Base-by-base conservation (phyloP, 2,113 vertebrate species). In the Cygnus atratus region DNA sequence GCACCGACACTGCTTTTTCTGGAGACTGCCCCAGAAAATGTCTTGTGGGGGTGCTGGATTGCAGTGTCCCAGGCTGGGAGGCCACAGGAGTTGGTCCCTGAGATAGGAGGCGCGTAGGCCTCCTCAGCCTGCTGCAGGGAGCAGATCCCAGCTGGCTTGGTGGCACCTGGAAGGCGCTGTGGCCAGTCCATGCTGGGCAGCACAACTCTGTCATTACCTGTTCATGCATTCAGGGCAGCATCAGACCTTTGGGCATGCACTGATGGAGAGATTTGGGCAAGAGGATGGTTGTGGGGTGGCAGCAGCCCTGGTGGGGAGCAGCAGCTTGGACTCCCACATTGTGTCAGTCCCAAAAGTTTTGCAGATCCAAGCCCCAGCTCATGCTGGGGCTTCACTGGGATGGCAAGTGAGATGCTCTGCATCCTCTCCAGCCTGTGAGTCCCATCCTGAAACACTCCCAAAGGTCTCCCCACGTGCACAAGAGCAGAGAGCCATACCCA, bases 351-450 rank as follows among this genome's bases (percentile, higher is more conserved):
- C 48, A 14, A 62, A 25, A 2, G 10, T 58, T 73, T 77, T 57
- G 33, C 25, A 68, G n/a, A 26, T 46, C 59, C 0, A 1, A 50
- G 31, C 46, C 4, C 7, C 15, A 71, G 0, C 0, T 3, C 25
- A 5, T 29, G 16, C 46, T 87, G 22, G 3, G 10, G 15, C 14
- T 65, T 84, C 1, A 0, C 31, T 55, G n/a, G 48, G 13, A 13
- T 65, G 57, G 25, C 12, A 87, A 39, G 20, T 0, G 3, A 78
- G 35, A 44, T 68, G 29, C 15, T 79, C 57, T 61, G 16, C 58
- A n/a, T 89, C 25, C 55, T 81, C n/a, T 71, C 46, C 57, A 87
- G n/a, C 35, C 55, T 74, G 11, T 0, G 1, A 21, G 3, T 66
- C 59, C 22, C 68, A 39, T 11, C 66, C 37, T 0, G 1, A n/a